Conservation (phyloP, 2,888 invertebrate species). For the Drosophila kambysellisi region DNA sequence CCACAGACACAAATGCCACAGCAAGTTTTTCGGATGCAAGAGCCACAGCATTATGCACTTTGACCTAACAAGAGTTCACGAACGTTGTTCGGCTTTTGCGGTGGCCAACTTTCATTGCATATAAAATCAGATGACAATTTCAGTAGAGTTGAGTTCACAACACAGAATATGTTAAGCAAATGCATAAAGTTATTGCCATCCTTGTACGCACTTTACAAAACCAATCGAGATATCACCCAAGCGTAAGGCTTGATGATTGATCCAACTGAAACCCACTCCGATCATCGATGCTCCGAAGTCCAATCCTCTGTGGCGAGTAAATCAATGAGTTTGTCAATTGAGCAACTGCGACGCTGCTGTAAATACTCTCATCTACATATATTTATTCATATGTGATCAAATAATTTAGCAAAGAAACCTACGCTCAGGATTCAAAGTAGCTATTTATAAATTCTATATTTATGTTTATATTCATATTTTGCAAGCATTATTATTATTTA, state of each 20-base stretch:
- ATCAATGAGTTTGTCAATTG: slow-evolving; percentile 19
- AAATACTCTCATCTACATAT: neutral
- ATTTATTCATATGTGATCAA: neutral
- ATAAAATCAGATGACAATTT: slow-evolving; percentile 46
- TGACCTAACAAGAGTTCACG: slow-evolving; percentile 20
- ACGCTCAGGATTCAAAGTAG: neutral
- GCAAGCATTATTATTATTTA: neutral
- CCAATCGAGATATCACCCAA: slow-evolving; percentile 56
- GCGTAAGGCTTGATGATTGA: slow-evolving; percentile 51
- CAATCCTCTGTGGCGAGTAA: slow-evolving; percentile 35
- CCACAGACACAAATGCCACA: slow-evolving; percentile 6
- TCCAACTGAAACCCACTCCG: slow-evolving; percentile 50
- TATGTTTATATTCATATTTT: neutral
- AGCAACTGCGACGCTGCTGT: slow-evolving; percentile 5
- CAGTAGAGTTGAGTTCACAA: slow-evolving; percentile 3
- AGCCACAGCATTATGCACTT: slow-evolving; percentile 60
- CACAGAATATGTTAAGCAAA: neutral
- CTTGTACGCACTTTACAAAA: slow-evolving; percentile 23
- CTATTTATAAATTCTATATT: neutral
- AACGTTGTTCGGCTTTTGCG: slow-evolving; percentile 4
- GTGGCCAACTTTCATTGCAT: slow-evolving; percentile 42
- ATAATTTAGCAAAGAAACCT: neutral
- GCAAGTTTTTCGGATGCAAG: slow-evolving; percentile 33
- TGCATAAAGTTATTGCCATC: neutral
- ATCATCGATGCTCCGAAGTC: slow-evolving; percentile 47